Evolutionary conservation across 2,113 vertebrate species (phyloP).

Genomic region (Carassius gibelio): DNA sequence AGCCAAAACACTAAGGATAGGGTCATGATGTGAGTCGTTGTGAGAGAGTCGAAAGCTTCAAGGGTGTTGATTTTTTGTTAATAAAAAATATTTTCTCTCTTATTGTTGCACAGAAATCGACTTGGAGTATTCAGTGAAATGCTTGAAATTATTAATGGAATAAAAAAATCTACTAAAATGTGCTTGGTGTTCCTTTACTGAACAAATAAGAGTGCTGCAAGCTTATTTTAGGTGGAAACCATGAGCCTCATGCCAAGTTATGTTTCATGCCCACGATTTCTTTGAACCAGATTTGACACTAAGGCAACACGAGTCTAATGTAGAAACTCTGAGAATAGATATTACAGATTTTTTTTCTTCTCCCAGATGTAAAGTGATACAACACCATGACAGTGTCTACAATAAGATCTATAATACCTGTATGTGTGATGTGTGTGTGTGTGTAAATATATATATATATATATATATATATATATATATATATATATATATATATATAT

Average conservation of each 20-base stretch:
- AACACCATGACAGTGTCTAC: background rate
- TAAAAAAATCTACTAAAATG: background rate
- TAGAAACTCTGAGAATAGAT: background rate
- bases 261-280: conserved; percentile 5
- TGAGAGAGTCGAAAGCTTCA: background rate
- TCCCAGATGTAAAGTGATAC: background rate
- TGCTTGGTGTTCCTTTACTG: background rate
- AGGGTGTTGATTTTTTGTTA: background rate
- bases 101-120: conserved; percentile 30
- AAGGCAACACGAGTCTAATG: background rate
- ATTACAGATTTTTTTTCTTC: background rate
- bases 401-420: background rate
- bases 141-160: conserved; percentile 15
- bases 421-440: no score
- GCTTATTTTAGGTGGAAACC: conserved; percentile 20
- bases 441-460: no score
- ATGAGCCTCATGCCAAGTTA: conserved; percentile 5
- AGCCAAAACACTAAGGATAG: background rate
- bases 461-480: no score
- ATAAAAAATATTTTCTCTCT: conserved; percentile 1
- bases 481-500: no score
- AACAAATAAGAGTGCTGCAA: conserved; percentile 13
- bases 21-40: background rate
- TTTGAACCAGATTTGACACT: conserved; percentile 16
- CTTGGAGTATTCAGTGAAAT: conserved; percentile 7